These are phyloP conservation scores for Carassius gibelio DNA, from an alignment of 2,113 vertebrate species.

Conservation along the genomic window DNA sequence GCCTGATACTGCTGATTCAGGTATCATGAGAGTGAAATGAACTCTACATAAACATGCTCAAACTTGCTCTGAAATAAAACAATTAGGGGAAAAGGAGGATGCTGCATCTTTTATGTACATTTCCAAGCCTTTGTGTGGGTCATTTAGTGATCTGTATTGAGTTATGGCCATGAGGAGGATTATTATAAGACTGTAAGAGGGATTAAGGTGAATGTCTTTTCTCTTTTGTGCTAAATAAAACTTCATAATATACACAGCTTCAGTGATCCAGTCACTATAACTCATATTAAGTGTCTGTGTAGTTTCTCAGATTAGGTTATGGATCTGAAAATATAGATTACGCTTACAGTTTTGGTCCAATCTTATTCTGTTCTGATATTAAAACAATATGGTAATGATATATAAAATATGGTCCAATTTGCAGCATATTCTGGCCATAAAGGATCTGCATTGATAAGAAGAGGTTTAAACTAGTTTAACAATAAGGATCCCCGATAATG, in stretches of 20 bases:
- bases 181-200: slow-evolving; percentile 36
- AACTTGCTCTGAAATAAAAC: neutral
- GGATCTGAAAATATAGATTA: neutral
- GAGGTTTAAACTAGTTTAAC: no score
- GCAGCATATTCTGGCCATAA: no score
- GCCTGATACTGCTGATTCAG: slow-evolving; percentile 61
- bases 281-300: neutral
- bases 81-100: neutral
- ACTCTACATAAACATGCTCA: neutral
- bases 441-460: no score
- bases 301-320: neutral
- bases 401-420: no score
- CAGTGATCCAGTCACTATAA: neutral
- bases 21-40: slow-evolving; percentile 41
- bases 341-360: neutral
- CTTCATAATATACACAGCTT: slow-evolving; percentile 37
- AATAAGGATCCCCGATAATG: no score
- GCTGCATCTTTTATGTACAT: neutral
- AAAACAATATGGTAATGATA: no score
- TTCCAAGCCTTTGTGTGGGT: neutral
- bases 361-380: neutral
- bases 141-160: slow-evolving; percentile 16
- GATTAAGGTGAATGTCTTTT: slow-evolving; percentile 60
- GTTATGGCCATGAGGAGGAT: slow-evolving; percentile 50
- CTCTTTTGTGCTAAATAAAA: slow-evolving; percentile 53